phyloP scores from a whole-genome alignment of 1,140 invertebrate genomes.

The Harpegnathos saltator region DNA sequence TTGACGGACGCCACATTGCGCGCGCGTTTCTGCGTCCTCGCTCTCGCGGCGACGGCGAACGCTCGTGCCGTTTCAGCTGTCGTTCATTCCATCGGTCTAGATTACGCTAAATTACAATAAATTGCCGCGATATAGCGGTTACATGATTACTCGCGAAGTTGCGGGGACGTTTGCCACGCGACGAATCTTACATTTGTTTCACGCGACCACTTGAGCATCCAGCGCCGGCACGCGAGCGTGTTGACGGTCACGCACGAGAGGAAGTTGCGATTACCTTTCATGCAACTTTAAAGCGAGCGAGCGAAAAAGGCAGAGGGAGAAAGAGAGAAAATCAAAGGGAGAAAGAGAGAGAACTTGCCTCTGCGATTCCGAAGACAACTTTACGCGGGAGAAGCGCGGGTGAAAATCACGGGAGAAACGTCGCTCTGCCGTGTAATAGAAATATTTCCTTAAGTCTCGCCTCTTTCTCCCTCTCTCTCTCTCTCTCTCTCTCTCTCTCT shows the following conservation, averaged over 20 bases:
- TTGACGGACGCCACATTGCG: too few species aligned
- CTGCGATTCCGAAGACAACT: background rate
- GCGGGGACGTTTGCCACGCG: conserved; percentile 14
- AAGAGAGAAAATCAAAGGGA: too few species aligned
- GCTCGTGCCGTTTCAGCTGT: background rate
- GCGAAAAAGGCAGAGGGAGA: too few species aligned
- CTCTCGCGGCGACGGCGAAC: background rate
- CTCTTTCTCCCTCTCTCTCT: too few species aligned
- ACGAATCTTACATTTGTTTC: conserved; percentile 4
- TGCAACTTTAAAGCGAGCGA: too few species aligned
- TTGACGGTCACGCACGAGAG: background rate
- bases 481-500: too few species aligned
- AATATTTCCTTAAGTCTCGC: conserved; percentile 11
- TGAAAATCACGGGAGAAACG: background rate
- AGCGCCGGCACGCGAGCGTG: background rate
- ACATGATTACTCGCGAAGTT: conserved; percentile 23
- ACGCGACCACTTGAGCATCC: background rate
- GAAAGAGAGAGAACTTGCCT: background rate
- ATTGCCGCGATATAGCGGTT: background rate
- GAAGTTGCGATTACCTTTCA: background rate
- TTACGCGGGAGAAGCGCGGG: background rate
- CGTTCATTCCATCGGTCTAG: conserved; percentile 13
- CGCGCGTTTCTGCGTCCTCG: too few species aligned
- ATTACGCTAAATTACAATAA: background rate
- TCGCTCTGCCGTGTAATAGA: background rate